Evolutionary conservation across 2,113 vertebrate genomes (phyloP).

Genomic region (Cebus imitator): DNA sequence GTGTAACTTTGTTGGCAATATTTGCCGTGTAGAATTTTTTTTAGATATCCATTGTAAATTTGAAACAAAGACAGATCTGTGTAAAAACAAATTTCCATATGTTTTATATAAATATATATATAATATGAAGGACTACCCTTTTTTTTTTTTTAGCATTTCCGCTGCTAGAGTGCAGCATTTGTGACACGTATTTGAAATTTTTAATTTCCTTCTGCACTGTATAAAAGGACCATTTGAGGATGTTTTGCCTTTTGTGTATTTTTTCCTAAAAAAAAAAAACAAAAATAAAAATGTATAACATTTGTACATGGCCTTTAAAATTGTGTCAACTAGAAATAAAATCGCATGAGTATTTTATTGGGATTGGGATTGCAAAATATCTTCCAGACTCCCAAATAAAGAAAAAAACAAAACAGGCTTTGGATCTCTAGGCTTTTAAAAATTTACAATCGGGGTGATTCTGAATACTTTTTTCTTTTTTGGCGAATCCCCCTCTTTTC

Average conservation of each 20-base stretch:
- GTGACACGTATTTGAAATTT: conserved; percentile 87
- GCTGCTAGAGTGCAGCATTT: conserved; percentile 79
- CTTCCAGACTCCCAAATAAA: not conserved
- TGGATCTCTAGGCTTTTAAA: too few relatives aligned
- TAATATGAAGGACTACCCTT: conserved; percentile 86
- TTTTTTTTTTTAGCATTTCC: conserved; percentile 40
- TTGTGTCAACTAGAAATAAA: conserved; percentile 83
- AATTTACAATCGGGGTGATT: not conserved
- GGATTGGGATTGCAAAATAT: conserved; percentile 60
- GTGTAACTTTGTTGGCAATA: conserved; percentile 96
- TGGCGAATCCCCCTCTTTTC: not conserved
- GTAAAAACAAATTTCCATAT: conserved; percentile 84
- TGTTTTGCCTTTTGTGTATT: conserved; percentile 84
- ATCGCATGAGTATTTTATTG: conserved; percentile 56
- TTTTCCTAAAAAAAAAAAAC: conserved; percentile 81
- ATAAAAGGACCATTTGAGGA: conserved; percentile 88
- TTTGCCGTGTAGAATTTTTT: conserved; percentile 90
- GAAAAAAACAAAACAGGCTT: too few relatives aligned
- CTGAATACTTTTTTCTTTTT: not conserved
- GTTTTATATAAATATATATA: conserved; percentile 90
- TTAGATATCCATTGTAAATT: conserved; percentile 86
- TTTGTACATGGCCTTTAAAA: conserved; percentile 84
- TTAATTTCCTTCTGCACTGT: conserved; percentile 94
- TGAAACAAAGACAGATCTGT: conserved; percentile 78
- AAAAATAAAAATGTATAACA: conserved; percentile 91